phyloP scores from a whole-genome alignment of 2,888 invertebrate species.

The Temnothorax rugatulus region DNA sequence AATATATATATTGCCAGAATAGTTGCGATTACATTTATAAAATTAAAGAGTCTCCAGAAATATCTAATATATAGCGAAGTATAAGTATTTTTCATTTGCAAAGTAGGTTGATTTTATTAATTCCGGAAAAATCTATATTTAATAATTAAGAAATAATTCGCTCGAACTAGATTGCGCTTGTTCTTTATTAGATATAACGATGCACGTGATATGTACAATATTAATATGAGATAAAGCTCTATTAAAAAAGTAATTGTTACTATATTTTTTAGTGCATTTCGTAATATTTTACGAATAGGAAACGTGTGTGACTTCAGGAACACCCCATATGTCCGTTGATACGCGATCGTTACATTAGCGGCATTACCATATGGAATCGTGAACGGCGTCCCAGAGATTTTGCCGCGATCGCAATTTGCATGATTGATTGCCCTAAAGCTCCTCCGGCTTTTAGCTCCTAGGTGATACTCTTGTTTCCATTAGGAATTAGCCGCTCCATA shows the following conservation, averaged over 20 bases:
- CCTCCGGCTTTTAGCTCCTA: conserved; percentile 55
- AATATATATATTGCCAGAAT: not conserved
- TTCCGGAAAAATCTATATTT: conserved; percentile 34
- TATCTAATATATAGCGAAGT: not conserved
- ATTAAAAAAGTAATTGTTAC: not conserved
- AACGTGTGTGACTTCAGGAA: conserved; percentile 15
- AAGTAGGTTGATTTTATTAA: conserved; percentile 5
- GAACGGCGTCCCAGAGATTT: conserved; percentile 81
- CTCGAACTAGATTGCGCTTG: conserved; percentile 60
- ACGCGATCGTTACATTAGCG: conserved; percentile 78
- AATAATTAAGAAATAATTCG: conserved; percentile 78
- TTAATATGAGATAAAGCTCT: not conserved
- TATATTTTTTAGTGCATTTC: not conserved
- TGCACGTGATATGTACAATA: not conserved
- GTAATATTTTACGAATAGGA: not conserved
- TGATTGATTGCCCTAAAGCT: conserved; percentile 81
- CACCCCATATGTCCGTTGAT: conserved; percentile 57
- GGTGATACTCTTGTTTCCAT: conserved; percentile 55
- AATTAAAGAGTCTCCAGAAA: not conserved
- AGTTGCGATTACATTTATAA: conserved; percentile 21
- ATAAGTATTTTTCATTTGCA: conserved; percentile 7
- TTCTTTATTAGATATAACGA: conserved; percentile 56
- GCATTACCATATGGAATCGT: conserved; percentile 82
- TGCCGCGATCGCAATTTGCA: conserved; percentile 82
- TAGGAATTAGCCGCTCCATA: conserved; percentile 54